phyloP scores from a whole-genome alignment of 1,140 invertebrate genomes.

The Caenorhabditis brenneri region DNA sequence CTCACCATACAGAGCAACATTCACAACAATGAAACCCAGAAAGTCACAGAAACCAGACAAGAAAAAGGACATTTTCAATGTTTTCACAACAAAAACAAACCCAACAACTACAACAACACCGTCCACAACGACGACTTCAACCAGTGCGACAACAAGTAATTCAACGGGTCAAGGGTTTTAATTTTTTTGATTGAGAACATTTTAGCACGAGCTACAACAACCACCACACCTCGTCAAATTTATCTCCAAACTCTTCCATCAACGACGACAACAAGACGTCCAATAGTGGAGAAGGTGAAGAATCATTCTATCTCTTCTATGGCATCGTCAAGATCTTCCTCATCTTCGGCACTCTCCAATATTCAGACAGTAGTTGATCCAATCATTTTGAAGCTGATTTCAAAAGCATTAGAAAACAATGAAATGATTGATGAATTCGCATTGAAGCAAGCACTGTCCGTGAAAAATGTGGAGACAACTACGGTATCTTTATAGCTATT shows the following conservation, averaged over 20 bases:
- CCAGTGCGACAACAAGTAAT: not conserved
- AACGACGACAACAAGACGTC: not conserved
- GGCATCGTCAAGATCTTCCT: not conserved
- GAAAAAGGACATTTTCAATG: constrained; percentile 3
- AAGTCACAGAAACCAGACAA: constrained; percentile 19
- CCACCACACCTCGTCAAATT: not conserved
- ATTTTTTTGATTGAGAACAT: too few relatives aligned
- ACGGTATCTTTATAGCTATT: not conserved
- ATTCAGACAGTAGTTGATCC: constrained; percentile 22
- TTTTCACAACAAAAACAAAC: not conserved
- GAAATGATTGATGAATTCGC: constrained; percentile 31
- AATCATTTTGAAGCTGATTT: constrained; percentile 9
- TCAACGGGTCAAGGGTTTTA: too few relatives aligned
- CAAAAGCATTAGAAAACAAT: constrained; percentile 7
- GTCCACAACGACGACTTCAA: not conserved
- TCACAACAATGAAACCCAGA: constrained; percentile 24
- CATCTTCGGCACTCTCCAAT: not conserved
- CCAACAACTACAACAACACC: not conserved
- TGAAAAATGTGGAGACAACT: not conserved
- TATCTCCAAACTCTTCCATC: not conserved
- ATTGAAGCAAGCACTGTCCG: not conserved
- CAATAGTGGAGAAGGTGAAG: not conserved
- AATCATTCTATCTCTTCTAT: not conserved
- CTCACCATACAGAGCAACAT: constrained; percentile 15
- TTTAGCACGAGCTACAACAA: not conserved